These are phyloP conservation scores for Drosophila crucigera DNA, from an alignment of 2,888 invertebrate genomes.

Conservation along the genomic window DNA sequence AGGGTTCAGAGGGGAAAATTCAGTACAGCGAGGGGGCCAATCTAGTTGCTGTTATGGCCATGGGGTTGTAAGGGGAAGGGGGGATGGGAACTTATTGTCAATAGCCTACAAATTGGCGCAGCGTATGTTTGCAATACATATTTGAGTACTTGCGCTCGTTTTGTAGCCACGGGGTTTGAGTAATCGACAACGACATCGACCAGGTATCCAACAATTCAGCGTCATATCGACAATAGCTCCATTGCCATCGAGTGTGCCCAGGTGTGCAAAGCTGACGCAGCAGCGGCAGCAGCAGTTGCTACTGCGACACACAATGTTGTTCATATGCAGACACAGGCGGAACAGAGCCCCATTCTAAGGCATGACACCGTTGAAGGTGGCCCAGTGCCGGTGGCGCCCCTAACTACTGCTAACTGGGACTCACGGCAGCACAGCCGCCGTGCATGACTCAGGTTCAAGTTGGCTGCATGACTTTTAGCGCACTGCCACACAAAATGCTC, in stretches of 20 bases:
- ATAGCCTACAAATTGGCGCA: slow-evolving; percentile 73
- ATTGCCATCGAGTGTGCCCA: slow-evolving; percentile 69
- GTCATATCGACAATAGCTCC: slow-evolving; percentile 47
- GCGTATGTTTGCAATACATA: slow-evolving; percentile 50
- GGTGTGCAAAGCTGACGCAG: slow-evolving; percentile 69
- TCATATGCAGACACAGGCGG: slow-evolving; percentile 46
- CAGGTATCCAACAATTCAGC: slow-evolving; percentile 34
- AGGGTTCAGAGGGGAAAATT: slow-evolving; percentile 19
- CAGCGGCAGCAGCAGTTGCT: slow-evolving; percentile 30
- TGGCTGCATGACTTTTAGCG: slow-evolving; percentile 66
- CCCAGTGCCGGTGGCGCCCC: slow-evolving; percentile 59
- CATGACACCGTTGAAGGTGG: slow-evolving; percentile 79
- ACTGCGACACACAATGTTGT: slow-evolving; percentile 58
- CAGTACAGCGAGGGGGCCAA: background rate
- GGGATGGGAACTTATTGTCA: slow-evolving; percentile 49
- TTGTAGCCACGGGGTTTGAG: slow-evolving; percentile 68
- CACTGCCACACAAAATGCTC: slow-evolving; percentile 66
- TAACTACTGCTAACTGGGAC: slow-evolving; percentile 18
- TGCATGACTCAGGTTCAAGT: slow-evolving; percentile 82
- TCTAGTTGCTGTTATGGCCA: background rate
- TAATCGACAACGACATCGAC: slow-evolving; percentile 64
- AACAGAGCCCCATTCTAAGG: slow-evolving; percentile 67
- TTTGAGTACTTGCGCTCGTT: slow-evolving; percentile 54
- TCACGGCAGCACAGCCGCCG: slow-evolving; percentile 24
- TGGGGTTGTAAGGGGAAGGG: background rate